Evolutionary conservation across 1,140 invertebrate genomes (phyloP).

Genomic region (Brachionus koreanus): DNA sequence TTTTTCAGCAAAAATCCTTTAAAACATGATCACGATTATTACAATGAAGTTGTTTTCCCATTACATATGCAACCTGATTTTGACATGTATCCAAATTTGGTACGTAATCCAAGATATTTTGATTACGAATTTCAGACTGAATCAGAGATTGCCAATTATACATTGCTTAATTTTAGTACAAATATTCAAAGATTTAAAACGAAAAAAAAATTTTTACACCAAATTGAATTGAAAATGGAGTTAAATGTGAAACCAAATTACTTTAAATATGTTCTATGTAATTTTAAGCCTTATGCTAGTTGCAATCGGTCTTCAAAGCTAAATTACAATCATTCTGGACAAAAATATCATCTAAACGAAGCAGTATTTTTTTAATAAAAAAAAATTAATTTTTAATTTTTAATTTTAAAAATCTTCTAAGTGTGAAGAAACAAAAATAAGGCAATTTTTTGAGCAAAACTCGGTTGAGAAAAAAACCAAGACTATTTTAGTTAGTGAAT

Average conservation of each 20-base stretch:
- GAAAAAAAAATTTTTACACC: background rate
- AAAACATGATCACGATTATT: background rate
- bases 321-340: background rate
- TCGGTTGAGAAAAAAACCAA: background rate
- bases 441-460: slow-evolving; percentile 8
- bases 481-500: background rate
- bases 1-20: background rate
- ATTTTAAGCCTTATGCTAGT: background rate
- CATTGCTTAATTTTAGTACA: background rate
- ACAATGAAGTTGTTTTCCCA: background rate
- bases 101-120: background rate
- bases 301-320: background rate
- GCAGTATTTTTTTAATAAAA: background rate
- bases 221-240: background rate
- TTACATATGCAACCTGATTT: background rate
- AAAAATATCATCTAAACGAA: background rate
- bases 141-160: background rate
- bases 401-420: background rate
- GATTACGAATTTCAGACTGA: background rate
- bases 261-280: background rate
- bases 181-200: background rate
- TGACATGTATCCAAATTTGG: background rate
- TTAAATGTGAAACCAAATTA: background rate
- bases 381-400: background rate
- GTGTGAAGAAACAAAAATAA: background rate